Evolutionary conservation across 2,113 vertebrate genomes (phyloP).

Genomic region (Crocuta crocuta): DNA sequence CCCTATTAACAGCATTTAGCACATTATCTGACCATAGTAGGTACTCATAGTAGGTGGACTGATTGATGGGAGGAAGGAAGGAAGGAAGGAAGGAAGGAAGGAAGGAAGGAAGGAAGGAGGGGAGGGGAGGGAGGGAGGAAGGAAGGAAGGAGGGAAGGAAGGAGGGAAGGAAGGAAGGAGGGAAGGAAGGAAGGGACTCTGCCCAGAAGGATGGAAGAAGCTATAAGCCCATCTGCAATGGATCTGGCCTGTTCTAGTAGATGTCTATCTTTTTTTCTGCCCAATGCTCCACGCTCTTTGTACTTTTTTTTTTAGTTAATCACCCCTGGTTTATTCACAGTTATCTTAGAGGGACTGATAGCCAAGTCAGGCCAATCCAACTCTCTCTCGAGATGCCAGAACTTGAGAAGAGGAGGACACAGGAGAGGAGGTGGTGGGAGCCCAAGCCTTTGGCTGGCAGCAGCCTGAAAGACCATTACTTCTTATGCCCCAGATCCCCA

Average conservation of each 20-base stretch:
- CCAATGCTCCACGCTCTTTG: background rate
- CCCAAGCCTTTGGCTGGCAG: background rate
- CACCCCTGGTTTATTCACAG: background rate
- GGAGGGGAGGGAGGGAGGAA: background rate
- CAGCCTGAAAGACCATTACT: background rate
- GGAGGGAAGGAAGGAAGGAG: background rate
- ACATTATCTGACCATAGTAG: background rate
- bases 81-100: too few relatives aligned
- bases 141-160: background rate
- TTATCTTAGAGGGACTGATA: background rate
- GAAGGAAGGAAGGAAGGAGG: background rate
- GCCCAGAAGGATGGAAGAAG: background rate
- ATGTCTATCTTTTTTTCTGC: background rate
- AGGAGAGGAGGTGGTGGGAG: background rate
- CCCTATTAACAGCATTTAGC: background rate
- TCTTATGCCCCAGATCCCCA: background rate
- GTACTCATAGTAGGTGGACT: background rate
- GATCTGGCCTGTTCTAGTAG: background rate
- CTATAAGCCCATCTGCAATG: background rate
- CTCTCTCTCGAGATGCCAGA: background rate
- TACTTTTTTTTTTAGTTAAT: background rate
- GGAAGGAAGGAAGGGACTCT: background rate
- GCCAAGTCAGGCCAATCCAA: background rate
- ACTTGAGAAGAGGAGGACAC: background rate
- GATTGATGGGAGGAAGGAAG: background rate